These are phyloP conservation scores for Bujurquina vittata DNA, from an alignment of 2,113 vertebrate species.

Conservation along the genomic window DNA sequence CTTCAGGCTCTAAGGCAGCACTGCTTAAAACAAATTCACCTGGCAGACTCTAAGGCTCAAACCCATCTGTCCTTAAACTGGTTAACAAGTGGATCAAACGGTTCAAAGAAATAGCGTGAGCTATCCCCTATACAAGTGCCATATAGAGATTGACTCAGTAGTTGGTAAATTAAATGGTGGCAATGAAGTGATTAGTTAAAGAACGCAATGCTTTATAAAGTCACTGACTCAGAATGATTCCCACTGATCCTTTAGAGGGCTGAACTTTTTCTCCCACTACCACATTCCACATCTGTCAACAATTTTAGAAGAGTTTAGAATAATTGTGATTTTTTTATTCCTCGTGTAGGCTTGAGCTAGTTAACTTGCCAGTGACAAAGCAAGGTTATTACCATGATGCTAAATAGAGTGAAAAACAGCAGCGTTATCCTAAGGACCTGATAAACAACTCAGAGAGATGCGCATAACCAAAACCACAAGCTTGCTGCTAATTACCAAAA, in stretches of 20 bases:
- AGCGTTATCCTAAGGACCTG: conserved; percentile 27
- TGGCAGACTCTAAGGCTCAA: background rate
- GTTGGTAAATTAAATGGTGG: conserved; percentile 8
- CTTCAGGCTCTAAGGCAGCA: background rate
- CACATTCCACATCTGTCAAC: conserved; percentile 67
- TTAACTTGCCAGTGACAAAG: conserved; percentile 30
- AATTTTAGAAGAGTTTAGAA: conserved; percentile 56
- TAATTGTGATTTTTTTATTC: conserved; percentile 29
- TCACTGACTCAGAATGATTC: conserved; percentile 25
- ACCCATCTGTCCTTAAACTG: conserved; percentile 24
- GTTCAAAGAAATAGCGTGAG: conserved; percentile 28
- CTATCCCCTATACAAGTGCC: conserved; percentile 19
- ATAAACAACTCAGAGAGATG: conserved; percentile 16
- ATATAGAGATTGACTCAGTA: conserved; percentile 31
- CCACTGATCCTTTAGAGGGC: conserved; percentile 37
- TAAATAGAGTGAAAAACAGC: conserved; percentile 48
- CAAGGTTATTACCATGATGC: conserved; percentile 28
- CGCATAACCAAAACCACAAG: conserved; percentile 18
- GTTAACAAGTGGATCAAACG: conserved; percentile 36
- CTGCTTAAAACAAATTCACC: conserved; percentile 19
- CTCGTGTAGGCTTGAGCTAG: conserved; percentile 4
- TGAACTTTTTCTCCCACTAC: conserved; percentile 40
- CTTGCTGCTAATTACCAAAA: background rate
- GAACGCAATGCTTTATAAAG: background rate
- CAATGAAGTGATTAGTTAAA: background rate